Conservation (phyloP, 2,797 vertebrate genomes). For the Gastrophryne carolinensis region DNA sequence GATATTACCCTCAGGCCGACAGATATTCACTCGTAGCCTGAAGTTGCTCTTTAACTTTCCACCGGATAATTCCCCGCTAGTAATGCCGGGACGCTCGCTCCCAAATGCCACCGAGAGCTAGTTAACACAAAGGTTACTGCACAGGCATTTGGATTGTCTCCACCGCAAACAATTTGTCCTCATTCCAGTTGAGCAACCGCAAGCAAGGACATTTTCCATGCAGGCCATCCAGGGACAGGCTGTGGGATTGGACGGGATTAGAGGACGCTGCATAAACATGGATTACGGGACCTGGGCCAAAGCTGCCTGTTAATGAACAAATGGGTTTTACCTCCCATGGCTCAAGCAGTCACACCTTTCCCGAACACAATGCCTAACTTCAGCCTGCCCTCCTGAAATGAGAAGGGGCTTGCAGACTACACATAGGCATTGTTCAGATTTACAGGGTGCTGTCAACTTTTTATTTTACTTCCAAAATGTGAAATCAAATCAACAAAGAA, state of each 20-base stretch:
- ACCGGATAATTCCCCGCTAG: constrained; percentile 35
- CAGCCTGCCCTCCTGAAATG: constrained; percentile 39
- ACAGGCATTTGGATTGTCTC: constrained; percentile 70
- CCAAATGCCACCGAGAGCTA: constrained; percentile 67
- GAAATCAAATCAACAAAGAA: no score
- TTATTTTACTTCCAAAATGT: no score
- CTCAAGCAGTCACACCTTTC: constrained; percentile 58
- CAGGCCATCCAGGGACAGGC: constrained; percentile 72
- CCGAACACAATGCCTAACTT: constrained; percentile 37
- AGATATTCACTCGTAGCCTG: no score
- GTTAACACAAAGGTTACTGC: constrained; percentile 71
- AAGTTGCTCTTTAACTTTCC: constrained; percentile 27
- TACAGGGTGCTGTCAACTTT: constrained; percentile 38
- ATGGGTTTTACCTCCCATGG: constrained; percentile 50
- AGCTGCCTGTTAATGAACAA: constrained; percentile 45
- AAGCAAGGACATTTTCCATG: constrained; percentile 63
- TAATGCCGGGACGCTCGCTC: constrained; percentile 62
- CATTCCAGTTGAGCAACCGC: constrained; percentile 73
- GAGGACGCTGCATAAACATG: constrained; percentile 65
- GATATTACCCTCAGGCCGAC: no score
- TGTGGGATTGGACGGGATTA: constrained; percentile 63
- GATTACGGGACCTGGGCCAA: constrained; percentile 59
- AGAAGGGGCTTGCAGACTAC: constrained; percentile 55
- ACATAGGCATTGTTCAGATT: constrained; percentile 43
- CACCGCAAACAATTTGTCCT: constrained; percentile 72